These are phyloP conservation scores for Tolmerus cingulatus DNA, from an alignment of 2,888 invertebrate species.

Conservation along the genomic window DNA sequence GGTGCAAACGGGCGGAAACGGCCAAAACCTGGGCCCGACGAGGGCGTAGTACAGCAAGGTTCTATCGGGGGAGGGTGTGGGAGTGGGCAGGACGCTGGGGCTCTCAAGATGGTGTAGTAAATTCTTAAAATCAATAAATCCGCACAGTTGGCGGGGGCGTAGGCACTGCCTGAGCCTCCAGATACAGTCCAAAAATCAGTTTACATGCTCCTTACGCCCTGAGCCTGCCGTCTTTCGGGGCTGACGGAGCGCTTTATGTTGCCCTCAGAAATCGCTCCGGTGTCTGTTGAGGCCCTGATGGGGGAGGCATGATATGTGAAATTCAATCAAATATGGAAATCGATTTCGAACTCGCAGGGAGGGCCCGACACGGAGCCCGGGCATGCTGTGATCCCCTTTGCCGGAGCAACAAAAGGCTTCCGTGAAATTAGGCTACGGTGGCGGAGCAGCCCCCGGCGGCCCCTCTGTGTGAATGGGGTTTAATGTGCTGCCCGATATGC, in stretches of 20 bases:
- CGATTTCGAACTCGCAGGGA: conserved; percentile 7
- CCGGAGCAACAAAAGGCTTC: conserved; percentile 18
- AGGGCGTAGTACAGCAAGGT: background rate
- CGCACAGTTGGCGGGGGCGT: background rate
- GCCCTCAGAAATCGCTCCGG: background rate
- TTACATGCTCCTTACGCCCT: background rate
- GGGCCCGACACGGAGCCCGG: background rate
- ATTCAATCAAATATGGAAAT: conserved; percentile 38
- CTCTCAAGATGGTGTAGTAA: conserved; percentile 15
- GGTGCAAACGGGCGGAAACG: background rate
- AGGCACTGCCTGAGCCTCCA: background rate
- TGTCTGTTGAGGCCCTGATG: background rate
- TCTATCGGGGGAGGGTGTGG: background rate
- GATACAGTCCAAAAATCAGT: conserved; percentile 2
- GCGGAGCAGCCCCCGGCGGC: background rate
- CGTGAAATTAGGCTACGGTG: conserved; percentile 25
- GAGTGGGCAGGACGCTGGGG: background rate
- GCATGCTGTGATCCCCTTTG: conserved; percentile 6
- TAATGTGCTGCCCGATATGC: conserved; percentile 8
- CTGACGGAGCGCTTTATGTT: background rate
- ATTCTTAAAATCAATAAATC: conserved; percentile 41
- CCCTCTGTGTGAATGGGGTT: background rate
- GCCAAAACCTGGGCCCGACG: background rate
- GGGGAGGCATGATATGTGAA: conserved; percentile 12
- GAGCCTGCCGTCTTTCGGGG: background rate